Conservation (phyloP, 2,113 vertebrate species). For the Tautogolabrus adspersus region DNA sequence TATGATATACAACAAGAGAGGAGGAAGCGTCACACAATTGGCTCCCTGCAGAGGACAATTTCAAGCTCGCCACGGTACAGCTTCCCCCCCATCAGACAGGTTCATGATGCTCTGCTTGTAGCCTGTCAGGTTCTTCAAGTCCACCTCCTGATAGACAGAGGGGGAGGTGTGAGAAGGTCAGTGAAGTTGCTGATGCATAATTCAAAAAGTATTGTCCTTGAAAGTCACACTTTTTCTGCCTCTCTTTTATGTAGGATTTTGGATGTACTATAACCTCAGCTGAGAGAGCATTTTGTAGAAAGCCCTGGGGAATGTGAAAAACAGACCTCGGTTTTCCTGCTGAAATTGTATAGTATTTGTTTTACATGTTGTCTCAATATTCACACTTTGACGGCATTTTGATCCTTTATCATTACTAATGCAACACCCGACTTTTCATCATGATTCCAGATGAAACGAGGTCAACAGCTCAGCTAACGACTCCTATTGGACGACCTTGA, state of each 20-base stretch:
- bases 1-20: slow-evolving; percentile 37
- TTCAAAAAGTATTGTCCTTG: neutral
- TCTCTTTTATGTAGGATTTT: neutral
- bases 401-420: no score
- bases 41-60: slow-evolving; percentile 94
- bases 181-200: neutral
- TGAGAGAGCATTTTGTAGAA: neutral
- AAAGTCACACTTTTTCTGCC: neutral
- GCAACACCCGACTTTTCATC: no score
- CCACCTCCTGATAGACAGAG: slow-evolving; percentile 86
- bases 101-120: slow-evolving; percentile 97
- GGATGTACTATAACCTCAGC: neutral
- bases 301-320: neutral
- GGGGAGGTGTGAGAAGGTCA: neutral
- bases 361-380: neutral
- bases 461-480: no score
- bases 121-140: slow-evolving; percentile 87
- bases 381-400: neutral
- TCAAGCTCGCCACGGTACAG: slow-evolving; percentile 97
- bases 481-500: no score
- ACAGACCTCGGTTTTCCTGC: neutral
- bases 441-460: no score
- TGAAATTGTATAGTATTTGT: neutral
- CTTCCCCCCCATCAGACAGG: slow-evolving; percentile 92
- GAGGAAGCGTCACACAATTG: slow-evolving; percentile 84